Evolutionary conservation across 2,888 invertebrate genomes (phyloP).

Genomic region (Patella caerulea): DNA sequence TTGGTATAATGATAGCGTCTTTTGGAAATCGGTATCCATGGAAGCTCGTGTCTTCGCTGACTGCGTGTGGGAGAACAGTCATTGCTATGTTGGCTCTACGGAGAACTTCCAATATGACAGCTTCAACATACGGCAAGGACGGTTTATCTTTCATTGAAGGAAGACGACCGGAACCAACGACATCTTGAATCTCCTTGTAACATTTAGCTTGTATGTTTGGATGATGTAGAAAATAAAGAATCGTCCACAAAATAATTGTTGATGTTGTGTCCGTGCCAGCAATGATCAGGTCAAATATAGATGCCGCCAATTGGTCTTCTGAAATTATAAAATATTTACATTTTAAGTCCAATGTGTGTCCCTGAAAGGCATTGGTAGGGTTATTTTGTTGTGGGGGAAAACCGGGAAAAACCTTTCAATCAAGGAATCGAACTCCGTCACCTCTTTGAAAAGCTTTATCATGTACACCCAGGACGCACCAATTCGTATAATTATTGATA

Average conservation of each 20-base stretch:
- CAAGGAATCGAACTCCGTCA: no score
- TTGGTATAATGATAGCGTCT: constrained; percentile 45
- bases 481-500: no score
- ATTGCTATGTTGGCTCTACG: constrained; percentile 52
- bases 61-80: constrained; percentile 44
- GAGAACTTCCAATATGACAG: constrained; percentile 57
- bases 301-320: constrained; percentile 36
- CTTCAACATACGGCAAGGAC: constrained; percentile 51
- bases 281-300: constrained; percentile 46
- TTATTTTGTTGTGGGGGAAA: no score
- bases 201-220: constrained; percentile 74
- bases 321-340: background rate
- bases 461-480: no score
- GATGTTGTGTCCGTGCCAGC: constrained; percentile 79
- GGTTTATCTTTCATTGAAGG: constrained; percentile 44
- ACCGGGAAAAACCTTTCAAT: no score
- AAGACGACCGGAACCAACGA: constrained; percentile 62
- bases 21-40: constrained; percentile 60
- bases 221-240: constrained; percentile 85
- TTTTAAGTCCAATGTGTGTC: no score
- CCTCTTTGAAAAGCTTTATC: no score
- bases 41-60: constrained; percentile 46
- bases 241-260: constrained; percentile 87
- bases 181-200: constrained; percentile 46
- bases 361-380: no score